Evolutionary conservation across 2,797 vertebrate genomes (phyloP), one percentile per base, ranked within the genome.

Genomic region (Yasuhikotakia modesta): DNA sequence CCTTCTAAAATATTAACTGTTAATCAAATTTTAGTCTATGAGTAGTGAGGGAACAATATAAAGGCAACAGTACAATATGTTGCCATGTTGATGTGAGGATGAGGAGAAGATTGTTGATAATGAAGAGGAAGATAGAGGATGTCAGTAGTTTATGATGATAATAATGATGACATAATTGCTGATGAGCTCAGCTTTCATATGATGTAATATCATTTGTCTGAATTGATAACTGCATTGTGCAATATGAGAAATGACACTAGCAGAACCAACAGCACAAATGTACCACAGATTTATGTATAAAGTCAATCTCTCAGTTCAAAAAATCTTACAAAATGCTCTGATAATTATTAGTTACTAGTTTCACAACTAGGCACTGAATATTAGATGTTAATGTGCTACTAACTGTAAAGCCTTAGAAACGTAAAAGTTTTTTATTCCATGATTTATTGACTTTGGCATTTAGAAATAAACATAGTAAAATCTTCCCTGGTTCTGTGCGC

Each of bases 101-200:
- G 46, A 66, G 21, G 21, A 53, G 73, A 55, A 58, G 22, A 5
- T 16, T 30, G 17, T 57, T 19, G 12, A 22, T 65, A 53, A 27
- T 45, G 16, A 53, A 0, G 50, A 24, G 2, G 50, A 66, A 55
- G n/a, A n/a, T n/a, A 35, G 27, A 63, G 10, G 60, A 63, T 30
- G 57, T 30, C 57, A 27, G 24, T 30, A 30, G 57, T 30, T 30
- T 60, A 30, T 60, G 14, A 60, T 63, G 30, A 63, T 35, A 17
- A 11, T 63, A 61, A 61, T 32, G 27, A 61, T 32, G 10, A 8
- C 27, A 32, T 61, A 16, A 61, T 61, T 61, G 58, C 58, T 61
- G 16, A 61, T 61, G 58, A 61, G 24, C 27, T 17, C 30, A n/a
- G 12, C 60, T 63, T 63, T 63, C 30, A n/a, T 10, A n/a, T 35